These are phyloP conservation scores for Kryptolebias ocellatus DNA, from an alignment of 2,797 vertebrate genomes.

Conservation along the genomic window DNA sequence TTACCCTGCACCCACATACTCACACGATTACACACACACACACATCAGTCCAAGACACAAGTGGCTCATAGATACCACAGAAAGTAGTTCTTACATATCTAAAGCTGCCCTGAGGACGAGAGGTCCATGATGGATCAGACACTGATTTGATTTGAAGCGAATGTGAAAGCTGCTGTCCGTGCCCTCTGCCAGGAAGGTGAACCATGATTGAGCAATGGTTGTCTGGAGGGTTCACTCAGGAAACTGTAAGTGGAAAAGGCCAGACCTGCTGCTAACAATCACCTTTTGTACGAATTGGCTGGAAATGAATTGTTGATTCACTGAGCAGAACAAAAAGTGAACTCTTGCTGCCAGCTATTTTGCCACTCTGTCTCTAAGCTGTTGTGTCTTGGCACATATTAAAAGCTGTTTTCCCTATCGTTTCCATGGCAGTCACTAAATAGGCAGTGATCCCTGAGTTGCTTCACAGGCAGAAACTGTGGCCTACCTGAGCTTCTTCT, in stretches of 20 bases:
- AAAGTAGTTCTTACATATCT: constrained; percentile 68
- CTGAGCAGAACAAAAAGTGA: constrained; percentile 31
- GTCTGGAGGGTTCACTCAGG: constrained; percentile 77
- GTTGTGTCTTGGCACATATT: constrained; percentile 10
- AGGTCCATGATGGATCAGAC: constrained; percentile 84
- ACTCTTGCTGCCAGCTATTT: constrained; percentile 44
- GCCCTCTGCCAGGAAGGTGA: constrained; percentile 77
- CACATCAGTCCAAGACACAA: constrained; percentile 49
- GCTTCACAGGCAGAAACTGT: background rate
- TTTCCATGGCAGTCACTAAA: constrained; percentile 10
- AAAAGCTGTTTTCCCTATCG: background rate
- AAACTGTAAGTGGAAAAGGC: constrained; percentile 71
- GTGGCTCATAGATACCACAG: constrained; percentile 59
- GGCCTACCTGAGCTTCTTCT: constrained; percentile 21
- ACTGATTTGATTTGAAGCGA: constrained; percentile 84
- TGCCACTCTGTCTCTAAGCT: background rate
- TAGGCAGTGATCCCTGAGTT: background rate
- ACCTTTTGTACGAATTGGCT: constrained; percentile 71
- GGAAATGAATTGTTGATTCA: constrained; percentile 73
- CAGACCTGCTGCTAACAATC: constrained; percentile 69
- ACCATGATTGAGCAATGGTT: constrained; percentile 74
- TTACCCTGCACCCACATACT: constrained; percentile 60
- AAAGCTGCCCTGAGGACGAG: constrained; percentile 70
- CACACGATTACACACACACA: constrained; percentile 25
- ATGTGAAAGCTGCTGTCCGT: constrained; percentile 69